These are phyloP conservation scores for Drosophila neonasuta DNA, from an alignment of 2,888 invertebrate genomes.

Conservation along the genomic window DNA sequence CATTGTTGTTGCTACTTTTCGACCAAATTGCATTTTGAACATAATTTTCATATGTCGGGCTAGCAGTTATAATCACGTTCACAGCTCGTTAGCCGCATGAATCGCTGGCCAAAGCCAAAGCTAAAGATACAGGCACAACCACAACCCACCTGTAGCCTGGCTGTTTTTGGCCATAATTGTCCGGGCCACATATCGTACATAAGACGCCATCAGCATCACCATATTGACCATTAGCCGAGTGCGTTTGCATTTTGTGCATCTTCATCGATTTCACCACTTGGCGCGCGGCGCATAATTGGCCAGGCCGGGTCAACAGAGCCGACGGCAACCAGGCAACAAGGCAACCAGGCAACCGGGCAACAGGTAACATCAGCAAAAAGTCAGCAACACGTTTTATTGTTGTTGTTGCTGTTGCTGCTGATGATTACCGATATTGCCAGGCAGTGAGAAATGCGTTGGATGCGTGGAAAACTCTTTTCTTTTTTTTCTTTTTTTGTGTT, in stretches of 20 bases:
- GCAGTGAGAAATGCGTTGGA: conserved; percentile 72
- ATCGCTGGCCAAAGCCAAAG: conserved; percentile 12
- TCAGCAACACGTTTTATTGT: conserved; percentile 59
- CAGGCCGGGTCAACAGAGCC: conserved; percentile 66
- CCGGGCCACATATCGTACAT: conserved; percentile 71
- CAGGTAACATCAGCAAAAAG: conserved; percentile 19
- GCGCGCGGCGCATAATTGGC: conserved; percentile 75
- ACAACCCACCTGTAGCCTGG: conserved; percentile 72
- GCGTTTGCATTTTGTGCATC: conserved; percentile 78
- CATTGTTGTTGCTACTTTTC: conserved; percentile 38
- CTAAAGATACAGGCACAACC: conserved; percentile 30
- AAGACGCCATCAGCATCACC: conserved; percentile 63
- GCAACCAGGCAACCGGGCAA: conserved; percentile 27
- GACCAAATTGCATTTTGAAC: conserved; percentile 75
- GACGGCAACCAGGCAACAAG: conserved; percentile 24
- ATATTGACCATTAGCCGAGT: conserved; percentile 77
- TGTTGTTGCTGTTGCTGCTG: conserved; percentile 34
- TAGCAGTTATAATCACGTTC: conserved; percentile 76
- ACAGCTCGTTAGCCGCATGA: conserved; percentile 71
- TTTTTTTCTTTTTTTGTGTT: conserved; percentile 42
- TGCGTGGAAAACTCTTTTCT: conserved; percentile 64
- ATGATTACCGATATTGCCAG: conserved; percentile 74
- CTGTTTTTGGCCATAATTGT: conserved; percentile 70
- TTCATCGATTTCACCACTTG: conserved; percentile 78
- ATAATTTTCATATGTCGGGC: conserved; percentile 77